Evolutionary conservation across 2,797 vertebrate genomes (phyloP).

Genomic region (Phoeniculus purpureus): DNA sequence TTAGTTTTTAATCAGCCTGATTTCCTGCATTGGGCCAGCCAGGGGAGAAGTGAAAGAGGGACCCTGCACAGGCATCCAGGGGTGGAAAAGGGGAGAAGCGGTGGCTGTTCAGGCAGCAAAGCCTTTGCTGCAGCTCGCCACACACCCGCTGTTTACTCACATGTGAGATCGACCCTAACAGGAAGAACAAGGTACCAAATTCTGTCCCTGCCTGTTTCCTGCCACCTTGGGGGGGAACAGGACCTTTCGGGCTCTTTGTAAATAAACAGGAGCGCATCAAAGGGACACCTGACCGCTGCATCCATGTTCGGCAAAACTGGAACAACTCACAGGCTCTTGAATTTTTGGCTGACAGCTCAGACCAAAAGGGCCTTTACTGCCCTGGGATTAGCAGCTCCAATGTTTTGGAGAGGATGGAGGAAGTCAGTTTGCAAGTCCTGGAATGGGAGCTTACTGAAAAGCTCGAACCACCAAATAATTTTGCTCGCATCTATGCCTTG

Average conservation of each 20-base stretch:
- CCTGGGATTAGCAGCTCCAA: background rate
- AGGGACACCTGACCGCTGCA: conserved; percentile 43
- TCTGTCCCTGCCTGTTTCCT: conserved; percentile 62
- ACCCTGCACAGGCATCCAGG: background rate
- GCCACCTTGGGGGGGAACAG: background rate
- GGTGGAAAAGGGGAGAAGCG: background rate
- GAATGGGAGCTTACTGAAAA: background rate
- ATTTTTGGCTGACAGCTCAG: conserved; percentile 44
- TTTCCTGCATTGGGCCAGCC: conserved; percentile 35
- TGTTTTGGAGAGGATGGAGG: background rate
- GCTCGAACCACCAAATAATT: background rate
- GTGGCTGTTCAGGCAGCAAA: background rate
- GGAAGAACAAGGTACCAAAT: conserved; percentile 48
- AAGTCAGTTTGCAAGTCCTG: conserved; percentile 26
- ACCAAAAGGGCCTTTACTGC: conserved; percentile 42
- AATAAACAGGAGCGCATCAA: conserved; percentile 63
- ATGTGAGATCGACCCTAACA: conserved; percentile 27
- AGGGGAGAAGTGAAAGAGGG: conserved; percentile 37
- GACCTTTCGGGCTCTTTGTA: conserved; percentile 60
- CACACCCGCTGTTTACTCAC: background rate
- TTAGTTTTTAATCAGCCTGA: conserved; percentile 22
- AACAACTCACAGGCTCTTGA: conserved; percentile 3
- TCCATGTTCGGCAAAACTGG: conserved; percentile 15
- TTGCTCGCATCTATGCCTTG: background rate
- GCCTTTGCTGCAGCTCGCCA: background rate